Percentiles rank a stretch among this genome's conserved stretches.
These are phyloP conservation scores for Julus scandinavius DNA, from an alignment of 2,888 invertebrate species.

Conservation along the genomic window DNA sequence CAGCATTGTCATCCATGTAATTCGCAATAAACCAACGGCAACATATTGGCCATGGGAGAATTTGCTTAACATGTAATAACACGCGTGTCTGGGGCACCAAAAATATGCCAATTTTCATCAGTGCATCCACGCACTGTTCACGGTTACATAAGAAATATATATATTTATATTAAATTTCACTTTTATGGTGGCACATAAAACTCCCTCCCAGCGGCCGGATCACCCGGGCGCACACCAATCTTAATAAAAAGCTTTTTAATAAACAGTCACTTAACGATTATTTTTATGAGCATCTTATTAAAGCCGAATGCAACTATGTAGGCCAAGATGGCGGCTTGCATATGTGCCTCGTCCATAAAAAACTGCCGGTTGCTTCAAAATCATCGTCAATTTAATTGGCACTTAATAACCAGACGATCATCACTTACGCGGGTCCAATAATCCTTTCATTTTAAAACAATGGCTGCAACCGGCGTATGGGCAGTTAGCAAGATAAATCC, in stretches of 20 bases:
- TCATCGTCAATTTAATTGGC: background rate
- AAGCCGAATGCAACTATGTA: background rate
- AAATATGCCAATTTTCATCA: background rate
- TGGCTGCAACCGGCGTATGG: too few species aligned
- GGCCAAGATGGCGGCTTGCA: background rate
- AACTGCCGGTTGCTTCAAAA: background rate
- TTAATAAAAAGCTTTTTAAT: constrained; percentile 24
- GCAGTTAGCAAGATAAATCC: too few species aligned
- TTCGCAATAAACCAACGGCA: constrained; percentile 33
- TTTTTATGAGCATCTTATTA: constrained; percentile 26
- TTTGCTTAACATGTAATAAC: constrained; percentile 11
- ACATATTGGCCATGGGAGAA: constrained; percentile 18
- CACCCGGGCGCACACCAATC: background rate
- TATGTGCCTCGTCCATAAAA: background rate
- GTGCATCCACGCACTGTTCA: background rate
- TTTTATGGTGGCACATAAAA: constrained; percentile 20
- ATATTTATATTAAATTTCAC: constrained; percentile 27
- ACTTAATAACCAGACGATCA: background rate
- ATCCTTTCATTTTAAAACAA: too few species aligned
- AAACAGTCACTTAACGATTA: constrained; percentile 33
- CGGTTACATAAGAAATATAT: background rate
- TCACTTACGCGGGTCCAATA: too few species aligned
- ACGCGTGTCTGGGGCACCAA: constrained; percentile 5
- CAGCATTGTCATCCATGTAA: constrained; percentile 14
- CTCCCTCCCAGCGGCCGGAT: background rate